Conservation (phyloP, 2,888 invertebrate genomes). For the Drosophila paranaensis region DNA sequence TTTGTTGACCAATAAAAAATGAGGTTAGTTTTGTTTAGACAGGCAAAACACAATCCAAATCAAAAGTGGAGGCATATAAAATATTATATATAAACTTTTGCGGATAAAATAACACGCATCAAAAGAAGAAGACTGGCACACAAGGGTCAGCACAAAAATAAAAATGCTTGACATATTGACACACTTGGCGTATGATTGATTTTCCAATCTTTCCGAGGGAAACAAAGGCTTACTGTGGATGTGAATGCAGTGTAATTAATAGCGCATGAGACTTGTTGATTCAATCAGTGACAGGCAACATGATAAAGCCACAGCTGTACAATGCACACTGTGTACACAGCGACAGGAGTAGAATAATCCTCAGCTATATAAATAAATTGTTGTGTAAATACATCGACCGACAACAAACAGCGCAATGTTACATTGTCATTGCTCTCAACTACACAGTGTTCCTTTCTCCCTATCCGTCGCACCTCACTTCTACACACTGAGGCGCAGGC, state of each 20-base stretch:
- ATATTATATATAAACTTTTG: conserved; percentile 50
- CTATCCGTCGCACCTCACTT: neutral
- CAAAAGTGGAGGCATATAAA: conserved; percentile 15
- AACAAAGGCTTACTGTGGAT: neutral
- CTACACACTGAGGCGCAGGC: too few species aligned
- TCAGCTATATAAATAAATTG: conserved; percentile 61
- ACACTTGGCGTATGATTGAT: conserved; percentile 75
- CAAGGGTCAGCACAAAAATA: conserved; percentile 64
- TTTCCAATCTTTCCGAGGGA: conserved; percentile 25
- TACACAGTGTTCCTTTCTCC: conserved; percentile 36
- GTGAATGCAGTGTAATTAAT: conserved; percentile 43
- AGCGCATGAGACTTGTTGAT: conserved; percentile 63
- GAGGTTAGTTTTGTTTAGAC: conserved; percentile 76
- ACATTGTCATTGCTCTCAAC: conserved; percentile 69
- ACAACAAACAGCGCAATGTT: conserved; percentile 37
- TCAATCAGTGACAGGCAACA: conserved; percentile 40
- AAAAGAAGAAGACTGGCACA: conserved; percentile 13
- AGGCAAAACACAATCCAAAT: conserved; percentile 40
- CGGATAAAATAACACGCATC: conserved; percentile 25
- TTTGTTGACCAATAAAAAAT: conserved; percentile 67
- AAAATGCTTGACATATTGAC: conserved; percentile 75
- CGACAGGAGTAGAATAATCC: conserved; percentile 10
- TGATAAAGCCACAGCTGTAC: conserved; percentile 47
- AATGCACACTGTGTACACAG: conserved; percentile 14
- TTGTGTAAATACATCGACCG: conserved; percentile 59